A percentile compares a stretch with the other conserved stretches of the same genome.
Evolutionary conservation across 2,888 invertebrate genomes (phyloP).

Genomic region (Polyploca ridens): DNA sequence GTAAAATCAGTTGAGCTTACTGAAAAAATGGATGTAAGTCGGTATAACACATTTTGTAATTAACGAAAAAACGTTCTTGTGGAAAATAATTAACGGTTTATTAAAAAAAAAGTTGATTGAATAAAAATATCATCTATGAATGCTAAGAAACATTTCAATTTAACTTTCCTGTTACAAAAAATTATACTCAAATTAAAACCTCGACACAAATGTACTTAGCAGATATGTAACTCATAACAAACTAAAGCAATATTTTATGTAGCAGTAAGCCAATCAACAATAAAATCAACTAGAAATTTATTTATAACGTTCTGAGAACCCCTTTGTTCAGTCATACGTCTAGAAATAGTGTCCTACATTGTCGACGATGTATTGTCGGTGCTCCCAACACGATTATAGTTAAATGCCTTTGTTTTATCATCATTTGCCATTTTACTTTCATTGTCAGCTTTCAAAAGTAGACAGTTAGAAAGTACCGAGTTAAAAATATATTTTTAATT

Average conservation of each 20-base stretch:
- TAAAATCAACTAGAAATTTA: slow-evolving; percentile 26
- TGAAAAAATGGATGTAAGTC: not conserved
- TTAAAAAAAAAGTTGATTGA: no score
- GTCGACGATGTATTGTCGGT: not conserved
- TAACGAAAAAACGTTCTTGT: no score
- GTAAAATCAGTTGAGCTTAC: not conserved
- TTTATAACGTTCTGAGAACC: slow-evolving; percentile 34
- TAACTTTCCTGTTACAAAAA: not conserved
- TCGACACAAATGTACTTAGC: not conserved
- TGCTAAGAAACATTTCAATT: not conserved
- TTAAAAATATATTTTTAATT: not conserved
- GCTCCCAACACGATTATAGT: not conserved
- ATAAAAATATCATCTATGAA: not conserved
- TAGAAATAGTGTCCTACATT: slow-evolving; percentile 27
- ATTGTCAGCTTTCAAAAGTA: not conserved
- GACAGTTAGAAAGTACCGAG: not conserved
- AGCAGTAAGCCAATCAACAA: slow-evolving; percentile 23
- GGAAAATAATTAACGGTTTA: no score
- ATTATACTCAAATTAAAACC: not conserved
- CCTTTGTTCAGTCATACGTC: slow-evolving; percentile 35
- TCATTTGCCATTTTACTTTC: not conserved
- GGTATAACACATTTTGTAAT: no score
- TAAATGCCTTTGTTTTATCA: not conserved
- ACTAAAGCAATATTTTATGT: not conserved
- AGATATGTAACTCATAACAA: not conserved